Evolutionary conservation across 2,113 vertebrate genomes (phyloP).

Genomic region (Eudyptes chrysolophus): DNA sequence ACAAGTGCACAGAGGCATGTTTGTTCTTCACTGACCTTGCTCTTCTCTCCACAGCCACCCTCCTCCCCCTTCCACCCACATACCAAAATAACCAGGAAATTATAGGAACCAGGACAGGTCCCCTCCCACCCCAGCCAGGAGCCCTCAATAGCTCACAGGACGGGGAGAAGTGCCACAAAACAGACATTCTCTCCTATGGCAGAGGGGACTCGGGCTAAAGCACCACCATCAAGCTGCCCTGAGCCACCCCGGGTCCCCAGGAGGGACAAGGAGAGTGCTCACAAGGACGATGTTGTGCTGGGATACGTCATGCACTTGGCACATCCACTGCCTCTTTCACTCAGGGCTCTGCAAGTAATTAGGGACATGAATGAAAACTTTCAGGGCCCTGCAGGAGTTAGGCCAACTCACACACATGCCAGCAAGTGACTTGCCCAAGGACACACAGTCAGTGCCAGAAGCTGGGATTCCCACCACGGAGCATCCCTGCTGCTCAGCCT

Average conservation of each 20-base stretch:
- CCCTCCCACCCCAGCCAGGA: neutral
- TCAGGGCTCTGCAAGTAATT: neutral
- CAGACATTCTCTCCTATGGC: neutral
- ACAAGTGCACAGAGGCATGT: conserved; percentile 49
- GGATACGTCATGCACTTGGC: conserved; percentile 25
- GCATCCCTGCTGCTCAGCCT: neutral
- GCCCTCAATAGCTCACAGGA: conserved; percentile 28
- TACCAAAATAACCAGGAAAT: conserved; percentile 61
- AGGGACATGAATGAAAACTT: conserved; percentile 46
- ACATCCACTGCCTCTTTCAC: conserved; percentile 24
- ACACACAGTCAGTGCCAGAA: neutral
- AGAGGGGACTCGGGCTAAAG: neutral
- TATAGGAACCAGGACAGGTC: conserved; percentile 55
- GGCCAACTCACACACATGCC: neutral
- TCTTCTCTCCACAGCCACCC: conserved; percentile 9
- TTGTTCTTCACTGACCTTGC: conserved; percentile 69
- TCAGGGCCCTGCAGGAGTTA: conserved; percentile 35
- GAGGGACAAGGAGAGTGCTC: neutral
- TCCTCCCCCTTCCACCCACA: conserved; percentile 52
- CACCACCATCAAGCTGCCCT: neutral
- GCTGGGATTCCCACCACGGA: neutral
- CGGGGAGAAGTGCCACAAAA: neutral
- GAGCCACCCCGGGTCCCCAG: neutral
- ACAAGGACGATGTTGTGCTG: neutral
- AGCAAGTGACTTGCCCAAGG: neutral